Conservation (phyloP, 2,113 vertebrate species). For the Tragelaphus strepsiceros region DNA sequence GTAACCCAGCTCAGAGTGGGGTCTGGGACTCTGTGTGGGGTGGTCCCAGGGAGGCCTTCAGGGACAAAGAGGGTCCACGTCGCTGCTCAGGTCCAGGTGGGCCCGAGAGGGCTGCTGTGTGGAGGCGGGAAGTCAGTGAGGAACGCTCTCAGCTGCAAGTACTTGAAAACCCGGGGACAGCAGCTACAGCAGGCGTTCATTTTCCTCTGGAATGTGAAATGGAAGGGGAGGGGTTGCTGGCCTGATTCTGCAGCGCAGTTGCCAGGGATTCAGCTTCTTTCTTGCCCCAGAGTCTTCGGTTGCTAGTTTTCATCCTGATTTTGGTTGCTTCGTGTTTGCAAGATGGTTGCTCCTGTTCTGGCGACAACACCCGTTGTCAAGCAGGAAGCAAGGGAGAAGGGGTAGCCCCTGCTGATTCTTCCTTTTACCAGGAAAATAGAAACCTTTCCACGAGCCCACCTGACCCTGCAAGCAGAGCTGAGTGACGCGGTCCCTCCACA, state of each 20-base stretch:
- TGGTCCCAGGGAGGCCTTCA: neutral
- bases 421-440: neutral
- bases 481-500: neutral
- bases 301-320: neutral
- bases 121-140: neutral
- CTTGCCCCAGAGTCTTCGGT: neutral
- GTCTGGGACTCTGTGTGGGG: neutral
- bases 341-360: neutral
- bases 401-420: neutral
- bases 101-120: too few species aligned
- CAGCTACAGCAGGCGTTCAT: neutral
- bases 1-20: neutral
- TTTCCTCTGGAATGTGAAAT: neutral
- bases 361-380: neutral
- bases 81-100: neutral
- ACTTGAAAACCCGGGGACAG: neutral
- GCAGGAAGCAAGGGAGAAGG: neutral
- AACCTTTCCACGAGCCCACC: accelerated
- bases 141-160: neutral
- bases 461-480: too few species aligned
- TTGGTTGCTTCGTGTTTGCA: neutral
- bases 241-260: neutral
- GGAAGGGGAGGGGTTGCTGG: neutral
- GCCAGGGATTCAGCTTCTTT: neutral
- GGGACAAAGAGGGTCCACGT: neutral